Base-by-base conservation (phyloP, 2,888 invertebrate genomes). In the Dryobotodes eremita region DNA sequence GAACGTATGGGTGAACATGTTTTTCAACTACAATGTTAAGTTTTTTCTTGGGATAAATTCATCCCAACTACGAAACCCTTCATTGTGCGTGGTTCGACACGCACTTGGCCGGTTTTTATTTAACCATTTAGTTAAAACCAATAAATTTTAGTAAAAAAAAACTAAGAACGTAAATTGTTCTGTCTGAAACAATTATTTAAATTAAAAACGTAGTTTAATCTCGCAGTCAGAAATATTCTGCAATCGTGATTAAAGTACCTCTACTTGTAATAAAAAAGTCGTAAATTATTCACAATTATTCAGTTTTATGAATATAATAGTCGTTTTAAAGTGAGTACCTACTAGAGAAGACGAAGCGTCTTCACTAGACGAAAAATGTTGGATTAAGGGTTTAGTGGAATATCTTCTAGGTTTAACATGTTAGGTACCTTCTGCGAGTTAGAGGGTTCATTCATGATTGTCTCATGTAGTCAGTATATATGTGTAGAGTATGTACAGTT, bases 211-310 rank as follows among this genome's bases (percentile, higher is more conserved):
- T 59, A 87, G 73, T 79, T 85, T 87, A 82, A 84, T 82, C 87
- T 82, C 62, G n/a, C 73, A 62, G 73, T 79, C 70, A 77, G 83
- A 86, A 85, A 80, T 80, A 78, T 75, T 86, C 78, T 75, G 72
- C 53, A 72, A 78, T 79, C 73, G 64, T 75, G 74, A 87, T 85
- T 87, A 83, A 78, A 77, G 77, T 76, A 69, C 79, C 71, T 76
- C 86, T 75, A 86, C 61, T 74, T 77, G 64, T 73, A 74, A 83
- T 72, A 86, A 74, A 85, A 78, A 65, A 80, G 48, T 75, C 76
- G 83, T 87, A 85, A 87, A 80, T 85, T 80, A 83, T 85, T 71
- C 80, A 75, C 83, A 87, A 80, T 85, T 80, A 83, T 85, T 71
- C 80, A 75, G 75, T 80, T 85, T 85, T 85, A 75, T 87, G 83